phyloP scores from a whole-genome alignment of 2,797 vertebrate genomes.

The Falco novaeseelandiae region DNA sequence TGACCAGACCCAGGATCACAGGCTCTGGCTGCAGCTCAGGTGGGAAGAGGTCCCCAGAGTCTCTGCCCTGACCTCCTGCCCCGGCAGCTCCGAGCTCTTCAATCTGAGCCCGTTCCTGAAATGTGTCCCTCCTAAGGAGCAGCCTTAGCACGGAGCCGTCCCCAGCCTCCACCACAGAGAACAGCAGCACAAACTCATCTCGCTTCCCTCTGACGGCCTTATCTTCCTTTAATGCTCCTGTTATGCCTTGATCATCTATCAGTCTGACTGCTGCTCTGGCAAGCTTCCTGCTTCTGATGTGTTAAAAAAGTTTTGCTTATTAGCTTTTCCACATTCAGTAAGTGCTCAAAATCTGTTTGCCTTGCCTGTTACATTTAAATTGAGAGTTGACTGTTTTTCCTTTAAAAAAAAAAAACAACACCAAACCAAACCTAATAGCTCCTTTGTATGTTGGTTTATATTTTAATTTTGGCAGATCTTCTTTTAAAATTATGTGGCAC shows the following conservation, averaged over 20 bases:
- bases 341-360: background rate
- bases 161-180: background rate
- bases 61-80: background rate
- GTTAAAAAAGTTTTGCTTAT: background rate
- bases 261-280: conserved; percentile 34
- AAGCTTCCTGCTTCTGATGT: conserved; percentile 31
- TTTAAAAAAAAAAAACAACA: background rate
- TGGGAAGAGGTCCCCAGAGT: background rate
- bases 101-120: background rate
- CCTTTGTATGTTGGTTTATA: background rate
- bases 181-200: background rate
- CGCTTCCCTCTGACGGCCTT: background rate
- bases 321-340: background rate
- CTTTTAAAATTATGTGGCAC: background rate
- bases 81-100: accelerated
- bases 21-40: background rate
- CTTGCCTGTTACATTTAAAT: background rate
- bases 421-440: background rate
- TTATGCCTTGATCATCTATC: conserved; percentile 22
- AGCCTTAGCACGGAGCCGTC: background rate
- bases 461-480: background rate
- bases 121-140: background rate
- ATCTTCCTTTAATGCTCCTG: conserved; percentile 30
- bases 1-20: background rate
- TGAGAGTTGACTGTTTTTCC: background rate